Percentiles rank a stretch among this genome's conserved stretches.
Evolutionary conservation across 2,113 vertebrate species (phyloP).

Genomic region (Pterophyllum scalare): DNA sequence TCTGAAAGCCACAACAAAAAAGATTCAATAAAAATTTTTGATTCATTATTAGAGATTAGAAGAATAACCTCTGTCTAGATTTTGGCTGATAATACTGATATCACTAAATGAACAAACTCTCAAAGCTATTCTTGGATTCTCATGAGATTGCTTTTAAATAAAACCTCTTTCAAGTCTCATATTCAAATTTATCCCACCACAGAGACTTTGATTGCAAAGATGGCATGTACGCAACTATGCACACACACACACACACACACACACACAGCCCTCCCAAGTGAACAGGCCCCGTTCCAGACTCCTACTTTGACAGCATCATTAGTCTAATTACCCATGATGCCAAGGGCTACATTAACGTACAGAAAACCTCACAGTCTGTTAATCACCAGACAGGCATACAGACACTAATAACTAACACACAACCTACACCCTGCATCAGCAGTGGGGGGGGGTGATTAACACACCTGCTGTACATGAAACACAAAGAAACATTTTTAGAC

Average conservation of each 20-base stretch:
- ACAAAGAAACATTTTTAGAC: conserved; percentile 17
- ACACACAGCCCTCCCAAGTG: conserved; percentile 50
- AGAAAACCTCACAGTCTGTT: conserved; percentile 68
- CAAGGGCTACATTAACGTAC: conserved; percentile 70
- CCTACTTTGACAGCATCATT: conserved; percentile 77
- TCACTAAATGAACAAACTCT: conserved; percentile 33
- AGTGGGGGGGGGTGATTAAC: conserved; percentile 10
- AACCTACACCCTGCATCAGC: conserved; percentile 39
- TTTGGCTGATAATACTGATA: conserved; percentile 30
- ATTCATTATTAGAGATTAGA: conserved; percentile 43
- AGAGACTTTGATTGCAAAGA: conserved; percentile 56
- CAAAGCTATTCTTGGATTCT: conserved; percentile 52
- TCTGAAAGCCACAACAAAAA: conserved; percentile 53
- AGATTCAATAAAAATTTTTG: conserved; percentile 6
- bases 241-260: not conserved
- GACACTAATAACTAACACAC: conserved; percentile 55
- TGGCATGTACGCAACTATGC: not conserved
- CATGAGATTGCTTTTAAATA: conserved; percentile 51
- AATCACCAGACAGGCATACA: conserved; percentile 68
- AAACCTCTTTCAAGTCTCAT: conserved; percentile 58
- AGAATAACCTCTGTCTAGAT: conserved; percentile 33
- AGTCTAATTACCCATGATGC: conserved; percentile 81
- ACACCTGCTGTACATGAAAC: conserved; percentile 44
- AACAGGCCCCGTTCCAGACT: conserved; percentile 63
- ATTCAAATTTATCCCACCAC: conserved; percentile 55